Evolutionary conservation across 92 coral and sea anemone genomes (phyloP).

Genomic region (Pocillopora meandrina): DNA sequence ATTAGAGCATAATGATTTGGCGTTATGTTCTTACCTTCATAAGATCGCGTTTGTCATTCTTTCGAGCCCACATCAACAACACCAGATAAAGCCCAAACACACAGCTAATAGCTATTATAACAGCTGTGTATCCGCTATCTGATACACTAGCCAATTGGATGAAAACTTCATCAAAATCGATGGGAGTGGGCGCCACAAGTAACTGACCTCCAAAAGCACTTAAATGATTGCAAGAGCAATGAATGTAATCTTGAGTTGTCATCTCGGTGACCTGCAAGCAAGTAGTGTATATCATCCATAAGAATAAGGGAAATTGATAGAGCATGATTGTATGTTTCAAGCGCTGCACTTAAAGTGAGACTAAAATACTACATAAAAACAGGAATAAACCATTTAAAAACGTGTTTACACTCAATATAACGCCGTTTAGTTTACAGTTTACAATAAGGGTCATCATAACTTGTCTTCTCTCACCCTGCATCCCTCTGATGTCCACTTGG

Average conservation of each 20-base stretch:
- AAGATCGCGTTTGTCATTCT: conserved; percentile 51
- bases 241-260: conserved; percentile 37
- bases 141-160: conserved; percentile 20
- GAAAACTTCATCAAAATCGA: conserved; percentile 57
- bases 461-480: conserved; percentile 63
- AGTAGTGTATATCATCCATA: too few species aligned
- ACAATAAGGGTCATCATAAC: too few species aligned
- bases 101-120: conserved; percentile 19
- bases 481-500: conserved; percentile 39
- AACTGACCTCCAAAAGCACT: conserved; percentile 68
- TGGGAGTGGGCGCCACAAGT: conserved; percentile 59
- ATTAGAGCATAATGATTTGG: not conserved
- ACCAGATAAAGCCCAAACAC: conserved; percentile 51
- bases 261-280: conserved; percentile 42
- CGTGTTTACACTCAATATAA: too few species aligned
- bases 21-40: conserved; percentile 24
- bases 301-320: too few species aligned
- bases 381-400: too few species aligned
- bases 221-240: conserved; percentile 65
- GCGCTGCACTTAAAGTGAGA: too few species aligned
- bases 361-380: too few species aligned
- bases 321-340: too few species aligned
- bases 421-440: too few species aligned
- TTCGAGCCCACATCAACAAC: conserved; percentile 42
- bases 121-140: conserved; percentile 52